Evolutionary conservation across 1,140 invertebrate species (phyloP), one percentile per base, ranked within the genome.

Genomic region (Melitaea cinxia): DNA sequence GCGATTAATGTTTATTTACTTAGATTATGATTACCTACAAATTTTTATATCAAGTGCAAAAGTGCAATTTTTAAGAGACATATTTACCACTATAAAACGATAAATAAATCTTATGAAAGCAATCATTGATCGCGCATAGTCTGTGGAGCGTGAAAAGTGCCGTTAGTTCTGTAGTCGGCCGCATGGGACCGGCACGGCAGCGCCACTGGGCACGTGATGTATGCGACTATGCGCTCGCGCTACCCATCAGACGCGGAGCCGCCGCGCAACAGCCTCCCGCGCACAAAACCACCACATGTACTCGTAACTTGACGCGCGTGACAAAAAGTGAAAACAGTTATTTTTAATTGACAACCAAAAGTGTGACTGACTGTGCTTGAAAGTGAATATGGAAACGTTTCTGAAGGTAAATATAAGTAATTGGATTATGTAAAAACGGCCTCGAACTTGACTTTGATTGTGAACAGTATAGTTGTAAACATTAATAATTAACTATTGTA

Each of bases 231-330:
- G 85, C 83, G 81, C 83, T 63, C 58, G 83, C 83, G 80, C 82
- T 79, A 59, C 68, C 69, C 69, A 67, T 69, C 82, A 83, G 80
- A 85, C 78, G 78, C 77, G 78, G 67, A 37, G 65, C 68, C 64
- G 68, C 77, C 68, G 78, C 85, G 85, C 82, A 73, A 85, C 79
- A 87, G 79, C 84, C 84, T 86, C 77, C 75, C 80, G 80, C 72
- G 80, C 82, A 82, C 72, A 78, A 77, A 73, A 68, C 49, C 59
- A 65, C 61, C 73, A 68, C 67, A 65, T 71, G 73, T 64, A 78
- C 73, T n/a, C 70, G 42, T 19, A 23, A 65, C 57, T 72, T 70
- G 56, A 72, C 83, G 84, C 80, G 83, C 72, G 86, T 87, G 78
- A 80, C 73, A 78, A 54, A 72, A 71, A 77, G 82, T 85, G 82